phyloP scores from a whole-genome alignment of 2,113 vertebrate genomes.

The Equus quagga region DNA sequence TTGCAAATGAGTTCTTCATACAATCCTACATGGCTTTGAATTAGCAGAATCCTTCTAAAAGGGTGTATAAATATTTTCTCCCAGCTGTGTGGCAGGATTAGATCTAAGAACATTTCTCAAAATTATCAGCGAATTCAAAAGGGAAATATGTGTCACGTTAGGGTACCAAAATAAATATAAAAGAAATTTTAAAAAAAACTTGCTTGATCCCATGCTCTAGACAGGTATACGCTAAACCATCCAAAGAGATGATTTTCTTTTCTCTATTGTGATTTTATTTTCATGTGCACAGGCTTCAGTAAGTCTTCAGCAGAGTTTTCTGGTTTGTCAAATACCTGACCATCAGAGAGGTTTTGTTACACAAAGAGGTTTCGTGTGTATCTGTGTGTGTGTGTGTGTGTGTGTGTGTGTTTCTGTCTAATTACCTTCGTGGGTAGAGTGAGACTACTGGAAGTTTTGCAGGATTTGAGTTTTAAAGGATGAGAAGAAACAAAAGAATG shows the following conservation, averaged over 20 bases:
- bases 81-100: slow-evolving; percentile 6
- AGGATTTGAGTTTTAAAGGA: background rate
- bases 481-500: background rate
- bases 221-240: background rate
- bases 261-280: background rate
- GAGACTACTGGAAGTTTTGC: background rate
- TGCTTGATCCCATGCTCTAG: background rate
- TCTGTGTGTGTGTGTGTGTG: background rate
- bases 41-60: slow-evolving; percentile 46
- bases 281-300: background rate
- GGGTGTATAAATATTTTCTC: slow-evolving; percentile 4
- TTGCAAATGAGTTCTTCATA: slow-evolving; percentile 65
- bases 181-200: background rate
- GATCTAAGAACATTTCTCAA: background rate
- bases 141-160: background rate
- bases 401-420: background rate
- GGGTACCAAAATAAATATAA: slow-evolving; percentile 33
- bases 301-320: background rate
- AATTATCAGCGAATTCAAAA: slow-evolving; percentile 36
- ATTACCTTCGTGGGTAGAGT: background rate
- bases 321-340: background rate
- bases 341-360: background rate
- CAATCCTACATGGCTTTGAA: slow-evolving; percentile 13
- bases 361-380: too few relatives aligned
- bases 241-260: background rate